Conservation (phyloP, 2,113 vertebrate genomes). For the Lepus americanus region DNA sequence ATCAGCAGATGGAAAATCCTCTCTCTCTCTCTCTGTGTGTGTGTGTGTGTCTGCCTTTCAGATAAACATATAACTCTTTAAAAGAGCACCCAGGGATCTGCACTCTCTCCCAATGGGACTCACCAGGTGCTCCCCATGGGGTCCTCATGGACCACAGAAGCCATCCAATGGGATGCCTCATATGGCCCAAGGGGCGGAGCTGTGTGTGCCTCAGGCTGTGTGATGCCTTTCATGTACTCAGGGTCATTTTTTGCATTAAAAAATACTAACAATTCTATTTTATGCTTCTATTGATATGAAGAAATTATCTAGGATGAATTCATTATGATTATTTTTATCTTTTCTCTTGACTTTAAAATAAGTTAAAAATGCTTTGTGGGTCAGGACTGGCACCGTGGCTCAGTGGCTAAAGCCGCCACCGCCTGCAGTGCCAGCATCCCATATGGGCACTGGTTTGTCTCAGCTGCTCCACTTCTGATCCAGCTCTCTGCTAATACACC, state of each 20-base stretch:
- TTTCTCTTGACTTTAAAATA: constrained; percentile 46
- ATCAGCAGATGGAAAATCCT: no score
- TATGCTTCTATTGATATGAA: neutral
- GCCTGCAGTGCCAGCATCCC: no score
- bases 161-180: accelerated
- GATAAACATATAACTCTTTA: no score
- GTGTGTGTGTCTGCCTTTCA: no score
- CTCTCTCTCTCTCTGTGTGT: no score
- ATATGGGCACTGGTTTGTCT: no score
- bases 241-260: neutral
- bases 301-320: neutral
- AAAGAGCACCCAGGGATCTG: neutral
- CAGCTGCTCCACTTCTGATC: no score
- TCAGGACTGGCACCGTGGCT: neutral
- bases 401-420: no score
- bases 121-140: accelerated
- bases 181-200: no score
- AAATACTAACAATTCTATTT: neutral
- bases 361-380: neutral
- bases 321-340: neutral
- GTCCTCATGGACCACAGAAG: neutral
- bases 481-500: no score
- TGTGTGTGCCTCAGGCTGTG: neutral
- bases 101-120: neutral
- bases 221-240: neutral